Conservation (phyloP, 2,113 vertebrate genomes). For the Passer domesticus region DNA sequence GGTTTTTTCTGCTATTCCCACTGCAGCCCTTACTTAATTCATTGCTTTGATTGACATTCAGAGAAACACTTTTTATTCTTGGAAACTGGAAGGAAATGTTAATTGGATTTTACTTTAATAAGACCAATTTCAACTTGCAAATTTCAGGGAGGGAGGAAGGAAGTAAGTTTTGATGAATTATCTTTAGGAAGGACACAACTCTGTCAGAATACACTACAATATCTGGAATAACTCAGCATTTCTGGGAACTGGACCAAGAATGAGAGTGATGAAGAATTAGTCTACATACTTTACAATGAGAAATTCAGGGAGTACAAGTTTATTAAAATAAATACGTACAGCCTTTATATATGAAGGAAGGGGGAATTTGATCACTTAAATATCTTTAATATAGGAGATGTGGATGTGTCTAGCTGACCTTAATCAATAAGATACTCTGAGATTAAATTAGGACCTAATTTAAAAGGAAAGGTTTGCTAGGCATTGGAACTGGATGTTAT, state of each 20-base stretch:
- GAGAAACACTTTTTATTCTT: background rate
- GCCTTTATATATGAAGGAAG: background rate
- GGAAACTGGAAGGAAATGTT: background rate
- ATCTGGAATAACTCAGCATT: background rate
- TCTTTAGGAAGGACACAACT: background rate
- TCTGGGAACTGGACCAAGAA: background rate
- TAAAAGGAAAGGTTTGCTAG: background rate
- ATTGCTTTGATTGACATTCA: background rate
- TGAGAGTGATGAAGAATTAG: background rate
- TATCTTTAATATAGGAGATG: background rate
- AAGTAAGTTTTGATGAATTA: background rate
- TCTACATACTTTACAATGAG: background rate
- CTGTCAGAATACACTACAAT: background rate
- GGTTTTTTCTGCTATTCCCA: rapidly evolving
- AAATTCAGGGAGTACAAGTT: background rate
- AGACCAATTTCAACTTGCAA: background rate
- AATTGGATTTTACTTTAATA: background rate
- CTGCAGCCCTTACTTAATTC: background rate
- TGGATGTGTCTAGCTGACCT: background rate
- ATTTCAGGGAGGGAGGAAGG: background rate
- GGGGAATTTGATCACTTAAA: background rate
- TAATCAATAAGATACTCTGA: background rate
- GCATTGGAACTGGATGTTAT: background rate
- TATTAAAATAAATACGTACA: background rate
- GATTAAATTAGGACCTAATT: background rate